Evolutionary conservation across 2,888 invertebrate genomes (phyloP).

Genomic region (Ectemnius continuus): DNA sequence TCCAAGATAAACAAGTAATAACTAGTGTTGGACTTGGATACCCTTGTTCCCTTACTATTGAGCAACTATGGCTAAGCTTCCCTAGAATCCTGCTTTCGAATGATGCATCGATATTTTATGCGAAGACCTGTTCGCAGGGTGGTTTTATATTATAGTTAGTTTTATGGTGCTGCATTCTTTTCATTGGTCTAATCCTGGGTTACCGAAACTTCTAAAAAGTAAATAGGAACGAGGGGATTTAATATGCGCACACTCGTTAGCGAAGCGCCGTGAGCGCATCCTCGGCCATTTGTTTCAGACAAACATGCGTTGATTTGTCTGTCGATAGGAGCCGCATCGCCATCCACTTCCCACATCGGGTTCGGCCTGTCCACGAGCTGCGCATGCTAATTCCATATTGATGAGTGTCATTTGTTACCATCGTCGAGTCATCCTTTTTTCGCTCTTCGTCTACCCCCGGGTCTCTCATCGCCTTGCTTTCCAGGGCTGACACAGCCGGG

Average conservation of each 20-base stretch:
- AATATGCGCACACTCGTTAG: slow-evolving; percentile 63
- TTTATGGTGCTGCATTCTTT: slow-evolving; percentile 9
- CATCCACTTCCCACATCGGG: slow-evolving; percentile 38
- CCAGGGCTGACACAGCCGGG: slow-evolving; percentile 11
- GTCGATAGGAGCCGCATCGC: slow-evolving; percentile 25
- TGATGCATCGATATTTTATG: slow-evolving; percentile 67
- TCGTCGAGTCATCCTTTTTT: slow-evolving; percentile 46
- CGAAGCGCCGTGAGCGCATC: slow-evolving; percentile 53
- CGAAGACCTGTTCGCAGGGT: slow-evolving; percentile 47
- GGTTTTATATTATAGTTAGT: slow-evolving; percentile 25
- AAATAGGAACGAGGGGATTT: slow-evolving; percentile 50
- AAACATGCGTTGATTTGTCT: slow-evolving; percentile 53
- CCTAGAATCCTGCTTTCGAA: slow-evolving; percentile 44
- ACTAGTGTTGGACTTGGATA: slow-evolving; percentile 30
- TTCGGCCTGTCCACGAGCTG: slow-evolving; percentile 24
- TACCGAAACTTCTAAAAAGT: slow-evolving; percentile 39
- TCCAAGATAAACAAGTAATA: slow-evolving; percentile 51
- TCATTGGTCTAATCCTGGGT: not conserved
- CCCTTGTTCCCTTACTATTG: slow-evolving; percentile 39
- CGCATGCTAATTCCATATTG: slow-evolving; percentile 71
- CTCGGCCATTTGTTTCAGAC: slow-evolving; percentile 50
- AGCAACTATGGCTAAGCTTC: slow-evolving; percentile 43
- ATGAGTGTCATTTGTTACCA: slow-evolving; percentile 72
- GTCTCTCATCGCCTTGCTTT: slow-evolving; percentile 48
- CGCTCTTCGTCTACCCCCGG: slow-evolving; percentile 15